Percentiles rank a stretch among this genome's conserved stretches.
phyloP scores from a whole-genome alignment of 2,888 invertebrate species.

The Trypoxylon attenuatum region DNA sequence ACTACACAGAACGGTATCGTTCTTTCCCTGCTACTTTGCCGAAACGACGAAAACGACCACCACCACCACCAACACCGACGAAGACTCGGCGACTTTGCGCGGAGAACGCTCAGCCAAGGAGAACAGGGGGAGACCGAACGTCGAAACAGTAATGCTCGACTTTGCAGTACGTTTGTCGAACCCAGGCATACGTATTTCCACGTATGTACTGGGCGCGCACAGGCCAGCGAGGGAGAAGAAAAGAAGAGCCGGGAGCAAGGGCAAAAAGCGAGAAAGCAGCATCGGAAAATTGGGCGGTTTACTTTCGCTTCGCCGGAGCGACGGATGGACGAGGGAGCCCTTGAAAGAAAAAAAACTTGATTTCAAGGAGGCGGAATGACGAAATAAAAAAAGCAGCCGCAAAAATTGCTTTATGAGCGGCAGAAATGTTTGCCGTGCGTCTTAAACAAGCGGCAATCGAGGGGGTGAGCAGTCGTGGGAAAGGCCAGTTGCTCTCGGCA shows the following conservation, averaged over 20 bases:
- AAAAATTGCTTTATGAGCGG: background rate
- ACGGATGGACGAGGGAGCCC: no score
- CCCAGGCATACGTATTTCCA: background rate
- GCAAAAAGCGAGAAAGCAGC: no score
- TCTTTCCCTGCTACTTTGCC: slow-evolving; percentile 34
- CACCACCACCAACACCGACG: slow-evolving; percentile 22
- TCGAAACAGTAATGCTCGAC: slow-evolving; percentile 40
- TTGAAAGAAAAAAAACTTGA: background rate
- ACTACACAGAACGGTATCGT: slow-evolving; percentile 33
- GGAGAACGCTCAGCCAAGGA: slow-evolving; percentile 6
- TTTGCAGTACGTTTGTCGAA: slow-evolving; percentile 27
- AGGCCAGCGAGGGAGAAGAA: no score
- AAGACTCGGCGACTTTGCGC: background rate
- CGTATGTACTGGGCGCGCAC: no score
- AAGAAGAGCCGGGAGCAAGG: no score
- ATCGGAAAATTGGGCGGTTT: no score
- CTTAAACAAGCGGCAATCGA: background rate
- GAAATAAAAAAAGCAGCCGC: background rate
- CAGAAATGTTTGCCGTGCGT: background rate
- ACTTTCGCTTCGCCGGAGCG: no score
- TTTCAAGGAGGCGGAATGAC: background rate
- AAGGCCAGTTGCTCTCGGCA: no score
- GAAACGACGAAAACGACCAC: slow-evolving; percentile 31
- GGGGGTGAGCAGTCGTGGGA: background rate
- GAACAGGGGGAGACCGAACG: background rate